Conservation (phyloP, 2,113 vertebrate species). For the Melanotaenia duboulayi region DNA sequence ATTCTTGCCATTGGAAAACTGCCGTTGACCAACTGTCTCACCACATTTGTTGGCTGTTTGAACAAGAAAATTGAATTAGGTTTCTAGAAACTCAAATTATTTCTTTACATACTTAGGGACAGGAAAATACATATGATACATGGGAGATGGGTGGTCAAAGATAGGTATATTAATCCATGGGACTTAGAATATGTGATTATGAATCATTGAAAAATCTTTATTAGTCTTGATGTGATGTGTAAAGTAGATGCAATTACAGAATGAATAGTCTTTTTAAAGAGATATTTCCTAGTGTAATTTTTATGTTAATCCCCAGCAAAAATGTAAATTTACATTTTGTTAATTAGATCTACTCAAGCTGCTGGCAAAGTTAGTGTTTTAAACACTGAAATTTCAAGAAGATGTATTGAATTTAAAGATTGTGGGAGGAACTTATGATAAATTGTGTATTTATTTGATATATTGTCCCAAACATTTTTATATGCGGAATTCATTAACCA, state of each 20-base stretch:
- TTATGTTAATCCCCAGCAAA: not conserved
- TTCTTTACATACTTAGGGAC: not conserved
- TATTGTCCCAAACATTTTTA: not conserved
- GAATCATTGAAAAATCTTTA: not conserved
- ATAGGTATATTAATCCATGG: not conserved
- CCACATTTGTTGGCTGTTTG: constrained; percentile 4
- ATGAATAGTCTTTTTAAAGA: not conserved
- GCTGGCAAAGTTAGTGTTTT: not conserved
- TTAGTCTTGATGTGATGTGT: not conserved
- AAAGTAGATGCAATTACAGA: not conserved
- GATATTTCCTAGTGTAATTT: not conserved
- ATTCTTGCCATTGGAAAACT: constrained; percentile 5
- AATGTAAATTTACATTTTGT: not conserved
- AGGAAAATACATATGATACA: not conserved
- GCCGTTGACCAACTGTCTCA: constrained; percentile 8
- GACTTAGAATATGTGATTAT: not conserved
- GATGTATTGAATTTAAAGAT: not conserved
- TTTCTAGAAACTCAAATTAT: not conserved
- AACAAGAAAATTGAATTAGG: not conserved
- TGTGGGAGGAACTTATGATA: not conserved
- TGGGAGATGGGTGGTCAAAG: not conserved
- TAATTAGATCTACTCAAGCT: not conserved
- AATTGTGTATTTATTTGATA: not conserved
- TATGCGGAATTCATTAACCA: not conserved
- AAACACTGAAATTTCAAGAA: not conserved